Conservation (phyloP, 2,888 invertebrate genomes). For the Drosophila melanosoma region DNA sequence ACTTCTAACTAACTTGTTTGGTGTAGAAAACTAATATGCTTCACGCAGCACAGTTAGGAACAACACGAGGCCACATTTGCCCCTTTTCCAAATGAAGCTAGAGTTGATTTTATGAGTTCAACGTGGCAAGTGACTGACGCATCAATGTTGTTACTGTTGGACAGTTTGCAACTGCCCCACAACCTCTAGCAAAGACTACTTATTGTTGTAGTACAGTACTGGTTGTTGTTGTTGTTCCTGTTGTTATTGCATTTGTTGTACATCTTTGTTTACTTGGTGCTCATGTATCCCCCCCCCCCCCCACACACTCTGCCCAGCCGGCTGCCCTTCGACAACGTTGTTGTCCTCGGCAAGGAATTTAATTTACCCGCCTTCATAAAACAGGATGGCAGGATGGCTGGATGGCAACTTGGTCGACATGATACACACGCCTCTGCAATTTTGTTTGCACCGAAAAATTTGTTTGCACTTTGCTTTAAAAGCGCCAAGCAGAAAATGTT, state of each 20-base stretch:
- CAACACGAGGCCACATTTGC: conserved; percentile 9
- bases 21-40: background rate
- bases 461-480: conserved; percentile 58
- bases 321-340: conserved; percentile 24
- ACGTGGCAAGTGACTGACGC: conserved; percentile 54
- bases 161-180: background rate
- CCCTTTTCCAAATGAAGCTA: conserved; percentile 55
- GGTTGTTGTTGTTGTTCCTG: conserved; percentile 27
- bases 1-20: conserved; percentile 3
- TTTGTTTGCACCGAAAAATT: conserved; percentile 60
- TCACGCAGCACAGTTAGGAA: conserved; percentile 1
- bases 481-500: conserved; percentile 47
- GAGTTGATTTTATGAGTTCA: conserved; percentile 66
- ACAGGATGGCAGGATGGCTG: conserved; percentile 18
- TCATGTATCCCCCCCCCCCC: conserved; percentile 44
- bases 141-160: conserved; percentile 29
- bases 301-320: background rate
- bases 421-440: conserved; percentile 34
- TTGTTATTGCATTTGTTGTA: conserved; percentile 62
- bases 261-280: conserved; percentile 76
- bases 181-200: conserved; percentile 1
- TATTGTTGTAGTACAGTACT: conserved; percentile 15
- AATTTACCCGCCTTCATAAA: conserved; percentile 67
- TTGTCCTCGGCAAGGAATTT: conserved; percentile 63
- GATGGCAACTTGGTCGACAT: conserved; percentile 10